phyloP scores from a whole-genome alignment of 2,797 vertebrate species.

The Chloroceryle inda region DNA sequence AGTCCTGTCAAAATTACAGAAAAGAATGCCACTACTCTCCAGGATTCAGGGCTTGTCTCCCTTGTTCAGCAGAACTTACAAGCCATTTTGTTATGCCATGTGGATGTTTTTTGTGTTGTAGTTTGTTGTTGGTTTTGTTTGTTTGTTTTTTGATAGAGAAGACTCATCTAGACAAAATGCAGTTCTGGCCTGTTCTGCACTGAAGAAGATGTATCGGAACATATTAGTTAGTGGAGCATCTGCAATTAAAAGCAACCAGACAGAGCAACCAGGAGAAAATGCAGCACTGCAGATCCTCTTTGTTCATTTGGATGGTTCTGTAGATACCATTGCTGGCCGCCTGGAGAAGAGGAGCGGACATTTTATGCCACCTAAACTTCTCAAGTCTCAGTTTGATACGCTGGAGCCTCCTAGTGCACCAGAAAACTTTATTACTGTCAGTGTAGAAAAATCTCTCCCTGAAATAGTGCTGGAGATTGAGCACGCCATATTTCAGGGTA shows the following conservation, averaged over 20 bases:
- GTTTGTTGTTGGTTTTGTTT: not conserved
- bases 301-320: constrained; percentile 85
- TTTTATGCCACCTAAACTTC: constrained; percentile 87
- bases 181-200: constrained; percentile 90
- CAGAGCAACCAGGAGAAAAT: not conserved
- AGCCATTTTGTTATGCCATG: not conserved
- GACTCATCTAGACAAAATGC: constrained; percentile 73
- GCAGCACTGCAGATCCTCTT: constrained; percentile 80
- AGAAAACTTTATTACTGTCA: constrained; percentile 85
- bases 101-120: not conserved
- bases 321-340: constrained; percentile 82
- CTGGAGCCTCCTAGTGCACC: constrained; percentile 86
- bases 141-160: constrained; percentile 68
- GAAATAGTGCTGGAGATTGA: constrained; percentile 82
- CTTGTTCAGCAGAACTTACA: not conserved
- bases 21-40: not conserved
- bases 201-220: constrained; percentile 88
- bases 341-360: constrained; percentile 85
- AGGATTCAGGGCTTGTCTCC: not conserved
- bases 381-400: constrained; percentile 88
- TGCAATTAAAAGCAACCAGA: not conserved
- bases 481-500: not conserved
- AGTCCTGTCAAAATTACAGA: not conserved
- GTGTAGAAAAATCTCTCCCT: constrained; percentile 77
- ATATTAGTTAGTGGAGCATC: constrained; percentile 81